Evolutionary conservation across 1,140 invertebrate genomes (phyloP), one percentile per base, ranked within the genome.

Genomic region (Cyphomyrmex costatus): DNA sequence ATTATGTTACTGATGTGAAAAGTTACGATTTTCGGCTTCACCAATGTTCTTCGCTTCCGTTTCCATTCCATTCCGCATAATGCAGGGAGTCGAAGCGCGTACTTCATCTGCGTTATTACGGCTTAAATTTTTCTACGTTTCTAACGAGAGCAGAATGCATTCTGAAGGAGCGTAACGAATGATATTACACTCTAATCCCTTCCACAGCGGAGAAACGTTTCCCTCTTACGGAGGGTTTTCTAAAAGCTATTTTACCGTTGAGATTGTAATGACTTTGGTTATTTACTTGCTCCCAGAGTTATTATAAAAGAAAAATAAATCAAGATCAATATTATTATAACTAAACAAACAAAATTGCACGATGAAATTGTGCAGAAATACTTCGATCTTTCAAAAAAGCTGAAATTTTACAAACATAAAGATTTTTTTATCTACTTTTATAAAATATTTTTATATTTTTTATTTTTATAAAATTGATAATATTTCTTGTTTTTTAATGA

Each of bases 101-200:
- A 78, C n/a, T 68, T 73, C 51, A 71, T 73, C 51, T 33, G 51
- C 21, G 33, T 82, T 73, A 82, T 82, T 82, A 58, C 53, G 49
- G 12, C 79, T 71, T 56, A 21, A 71, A 82, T 46, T 58, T 82
- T 82, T 82, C 27, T 42, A 12, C 33, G 33, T 21, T 71, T 82
- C 27, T 58, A 82, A 73, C 51, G 33, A 46, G 66, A 30, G 12
- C 19, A 21, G 21, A 82, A 79, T 79, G 61, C 79, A 56, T 24
- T 46, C 46, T 27, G 77, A 27, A 68, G 36, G 51, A 42, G 10
- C 65, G 21, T 65, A 46, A 80, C 21, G 65, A 71, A 56, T 56
- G 30, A 68, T 70, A 68, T 82, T 36, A 27, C 78, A 8, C 78
- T 68, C 16, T 56, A 58, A 82, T 71, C 63, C 46, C 6, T n/a